Percentiles rank a stretch among this genome's conserved stretches.
These are phyloP conservation scores for Masnerella sp. DNA, from an alignment of 2,888 invertebrate genomes.

Conservation along the genomic window DNA sequence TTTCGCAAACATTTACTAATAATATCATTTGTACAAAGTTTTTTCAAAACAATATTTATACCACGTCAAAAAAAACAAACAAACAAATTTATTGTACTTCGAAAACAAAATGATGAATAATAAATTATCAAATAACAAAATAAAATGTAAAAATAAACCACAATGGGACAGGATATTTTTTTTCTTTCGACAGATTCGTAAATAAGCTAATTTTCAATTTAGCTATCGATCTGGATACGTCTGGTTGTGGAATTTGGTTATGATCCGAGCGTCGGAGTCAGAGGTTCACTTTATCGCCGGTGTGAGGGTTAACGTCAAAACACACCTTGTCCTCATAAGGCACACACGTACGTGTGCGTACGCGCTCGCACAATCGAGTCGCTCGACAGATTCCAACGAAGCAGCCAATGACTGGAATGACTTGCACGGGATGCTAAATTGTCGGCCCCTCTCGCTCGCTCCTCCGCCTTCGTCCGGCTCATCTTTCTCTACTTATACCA, in stretches of 20 bases:
- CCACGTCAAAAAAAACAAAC: too few species aligned
- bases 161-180: too few species aligned
- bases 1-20: too few species aligned
- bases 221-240: conserved; percentile 62
- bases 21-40: too few species aligned
- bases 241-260: conserved; percentile 66
- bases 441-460: conserved; percentile 67
- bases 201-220: too few species aligned
- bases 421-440: conserved; percentile 76
- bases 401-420: conserved; percentile 77
- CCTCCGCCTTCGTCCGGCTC: conserved; percentile 42
- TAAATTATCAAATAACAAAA: too few species aligned
- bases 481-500: conserved; percentile 41
- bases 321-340: conserved; percentile 72
- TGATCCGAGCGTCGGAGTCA: conserved; percentile 65
- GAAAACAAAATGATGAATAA: too few species aligned
- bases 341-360: conserved; percentile 60
- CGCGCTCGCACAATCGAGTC: conserved; percentile 53
- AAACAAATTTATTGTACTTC: too few species aligned
- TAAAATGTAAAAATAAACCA: too few species aligned
- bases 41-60: too few species aligned
- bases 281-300: conserved; percentile 64
- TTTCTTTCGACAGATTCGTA: too few species aligned
- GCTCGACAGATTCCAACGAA: conserved; percentile 72
- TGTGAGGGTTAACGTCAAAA: conserved; percentile 76